Evolutionary conservation across 2,888 invertebrate genomes (phyloP).

Genomic region (Bibio marci): DNA sequence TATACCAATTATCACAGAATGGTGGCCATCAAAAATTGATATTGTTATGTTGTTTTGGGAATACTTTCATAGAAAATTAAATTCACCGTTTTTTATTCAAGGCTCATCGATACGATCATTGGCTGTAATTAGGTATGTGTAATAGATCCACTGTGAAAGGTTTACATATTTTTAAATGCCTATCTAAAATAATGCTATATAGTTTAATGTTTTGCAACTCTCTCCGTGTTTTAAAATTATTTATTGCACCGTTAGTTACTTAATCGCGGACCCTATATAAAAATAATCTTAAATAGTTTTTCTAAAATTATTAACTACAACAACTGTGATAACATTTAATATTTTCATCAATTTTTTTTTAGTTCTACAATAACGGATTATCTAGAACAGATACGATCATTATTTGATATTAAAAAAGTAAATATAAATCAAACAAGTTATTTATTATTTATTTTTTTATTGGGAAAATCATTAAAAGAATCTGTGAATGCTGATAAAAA

Average conservation of each 20-base stretch:
- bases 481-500: slow-evolving; percentile 11
- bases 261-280: too few species aligned
- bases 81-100: slow-evolving; percentile 33
- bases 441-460: slow-evolving; percentile 29
- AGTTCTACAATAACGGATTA: too few species aligned
- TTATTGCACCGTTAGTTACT: too few species aligned
- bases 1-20: slow-evolving; percentile 27
- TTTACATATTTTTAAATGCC: too few species aligned
- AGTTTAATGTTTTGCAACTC: slow-evolving; percentile 3
- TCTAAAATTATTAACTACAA: too few species aligned
- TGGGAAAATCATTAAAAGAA: slow-evolving; percentile 25
- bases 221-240: slow-evolving; percentile 3
- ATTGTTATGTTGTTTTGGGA: slow-evolving; percentile 37
- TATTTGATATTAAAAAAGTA: slow-evolving; percentile 18
- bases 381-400: slow-evolving; percentile 24
- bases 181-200: too few species aligned
- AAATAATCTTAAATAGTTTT: too few species aligned
- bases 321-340: too few species aligned
- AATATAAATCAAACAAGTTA: slow-evolving; percentile 31
- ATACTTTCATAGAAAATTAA: slow-evolving; percentile 37
- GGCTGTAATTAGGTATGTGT: slow-evolving; percentile 23
- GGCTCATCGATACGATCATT: slow-evolving; percentile 32
- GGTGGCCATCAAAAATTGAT: slow-evolving; percentile 32
- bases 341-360: too few species aligned
- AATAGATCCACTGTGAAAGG: too few species aligned